Evolutionary conservation across 2,113 vertebrate genomes (phyloP).

Genomic region (Elaphurus davidianus): DNA sequence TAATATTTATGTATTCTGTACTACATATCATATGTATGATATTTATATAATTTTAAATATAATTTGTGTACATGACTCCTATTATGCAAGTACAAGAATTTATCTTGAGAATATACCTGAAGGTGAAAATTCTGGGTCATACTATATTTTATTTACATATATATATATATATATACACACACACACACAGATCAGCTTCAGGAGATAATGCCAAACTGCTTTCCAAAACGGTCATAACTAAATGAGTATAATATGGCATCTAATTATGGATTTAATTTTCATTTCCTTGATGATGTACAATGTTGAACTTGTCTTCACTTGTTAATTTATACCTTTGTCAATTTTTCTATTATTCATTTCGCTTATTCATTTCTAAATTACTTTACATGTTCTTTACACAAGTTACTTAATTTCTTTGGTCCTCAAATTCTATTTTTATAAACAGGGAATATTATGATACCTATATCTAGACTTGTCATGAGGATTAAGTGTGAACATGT

Average conservation of each 20-base stretch:
- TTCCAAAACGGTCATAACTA: not conserved
- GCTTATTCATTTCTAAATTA: not conserved
- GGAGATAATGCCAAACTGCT: not conserved
- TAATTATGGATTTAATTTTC: not conserved
- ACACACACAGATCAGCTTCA: not conserved
- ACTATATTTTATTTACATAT: not conserved
- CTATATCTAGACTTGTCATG: not conserved
- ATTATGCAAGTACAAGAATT: not conserved
- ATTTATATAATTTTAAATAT: not conserved
- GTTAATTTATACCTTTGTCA: not conserved
- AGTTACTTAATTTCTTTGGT: not conserved
- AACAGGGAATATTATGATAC: not conserved
- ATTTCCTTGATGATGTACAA: not conserved
- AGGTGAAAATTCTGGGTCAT: not conserved
- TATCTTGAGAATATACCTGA: not conserved
- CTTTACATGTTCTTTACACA: not conserved
- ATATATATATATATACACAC: fast-evolving
- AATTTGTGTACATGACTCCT: not conserved
- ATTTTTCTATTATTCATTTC: not conserved
- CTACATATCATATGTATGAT: not conserved
- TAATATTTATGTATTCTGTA: not conserved
- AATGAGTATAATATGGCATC: not conserved
- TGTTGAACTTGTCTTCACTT: not conserved
- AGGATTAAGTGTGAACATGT: not conserved
- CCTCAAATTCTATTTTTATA: not conserved